Evolutionary conservation across 1,140 invertebrate genomes (phyloP), one percentile per base, ranked within the genome.

Genomic region (Bemisia tabaci): DNA sequence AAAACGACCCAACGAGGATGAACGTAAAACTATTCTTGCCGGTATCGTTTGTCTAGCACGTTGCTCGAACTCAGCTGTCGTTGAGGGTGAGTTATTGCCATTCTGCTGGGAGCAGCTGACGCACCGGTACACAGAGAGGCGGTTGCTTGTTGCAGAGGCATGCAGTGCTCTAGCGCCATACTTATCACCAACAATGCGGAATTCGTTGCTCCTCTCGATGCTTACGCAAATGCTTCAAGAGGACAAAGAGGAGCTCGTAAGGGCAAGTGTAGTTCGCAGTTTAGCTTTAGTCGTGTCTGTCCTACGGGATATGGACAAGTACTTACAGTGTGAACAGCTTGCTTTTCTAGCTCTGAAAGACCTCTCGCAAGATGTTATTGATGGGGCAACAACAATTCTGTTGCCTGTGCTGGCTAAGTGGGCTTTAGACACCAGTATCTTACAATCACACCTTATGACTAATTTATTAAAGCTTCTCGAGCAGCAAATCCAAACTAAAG

Each of bases 71-170:
- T 79, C 78, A 33, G 75, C 78, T 23, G 73, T 84, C 39, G 79
- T 88, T 21, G 81, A 86, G 68, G 83, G 84, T 69, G 87, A 89
- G 74, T 79, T 90, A 61, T 75, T 90, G n/a, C 87, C 86, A 1
- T 82, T 88, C 68, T 89, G 87, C 72, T 91, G 88, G 88, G 86
- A 89, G 72, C 87, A 89, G 76, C 83, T 89, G 68, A 84, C 81
- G 68, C 85, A 89, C 73, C 87, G 87, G 72, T 85, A 89, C 76
- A 74, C 81, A 1, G 88, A 90, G 72, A 80, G 85, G 71, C 78
- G 88, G 64, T 74, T 89, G 24, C 72, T 91, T 21, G 87, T 89
- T 21, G 85, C 86, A 22, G 87, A 90, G 75, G 84, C 86, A 48
- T 90, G 87, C 75, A 83, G 83, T 2, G 81, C 82, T n/a, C 75